Percentiles rank a stretch among this genome's conserved stretches.
phyloP scores from a whole-genome alignment of 2,797 vertebrate species.

The Heliangelus exortis region DNA sequence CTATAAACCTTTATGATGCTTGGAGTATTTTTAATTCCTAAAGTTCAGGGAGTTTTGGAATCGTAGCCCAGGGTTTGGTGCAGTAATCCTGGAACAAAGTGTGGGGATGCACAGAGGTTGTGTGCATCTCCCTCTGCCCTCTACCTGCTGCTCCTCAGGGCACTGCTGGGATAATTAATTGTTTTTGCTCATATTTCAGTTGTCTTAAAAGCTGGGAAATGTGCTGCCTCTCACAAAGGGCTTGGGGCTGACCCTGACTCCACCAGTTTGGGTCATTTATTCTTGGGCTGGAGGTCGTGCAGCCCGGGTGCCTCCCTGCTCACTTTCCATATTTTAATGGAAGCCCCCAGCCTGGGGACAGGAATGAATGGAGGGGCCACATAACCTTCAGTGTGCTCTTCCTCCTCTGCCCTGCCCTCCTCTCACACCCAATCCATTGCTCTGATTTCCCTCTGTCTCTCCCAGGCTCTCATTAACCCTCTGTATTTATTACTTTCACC shows the following conservation, averaged over 20 bases:
- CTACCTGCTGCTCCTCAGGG: not conserved
- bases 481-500: not conserved
- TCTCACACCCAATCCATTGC: too few species aligned
- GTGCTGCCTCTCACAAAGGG: not conserved
- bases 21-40: accelerated
- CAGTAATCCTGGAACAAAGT: not conserved
- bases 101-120: accelerated
- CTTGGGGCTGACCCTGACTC: not conserved
- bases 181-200: not conserved
- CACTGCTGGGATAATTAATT: accelerated
- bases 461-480: not conserved
- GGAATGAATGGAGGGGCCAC: not conserved
- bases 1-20: accelerated
- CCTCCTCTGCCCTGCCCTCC: not conserved
- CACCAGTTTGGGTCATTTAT: not conserved
- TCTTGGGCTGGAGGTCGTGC: not conserved
- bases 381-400: not conserved
- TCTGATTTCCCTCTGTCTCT: not conserved
- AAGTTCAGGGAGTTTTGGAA: not conserved
- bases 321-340: accelerated
- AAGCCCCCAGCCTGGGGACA: accelerated
- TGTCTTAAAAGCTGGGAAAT: not conserved
- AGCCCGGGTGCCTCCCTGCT: not conserved
- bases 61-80: accelerated
- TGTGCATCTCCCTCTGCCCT: not conserved